A percentile compares a stretch with the other conserved stretches of the same genome.
These are phyloP conservation scores for Ceratosolen fusciceps DNA, from an alignment of 1,140 invertebrate genomes.

Conservation along the genomic window DNA sequence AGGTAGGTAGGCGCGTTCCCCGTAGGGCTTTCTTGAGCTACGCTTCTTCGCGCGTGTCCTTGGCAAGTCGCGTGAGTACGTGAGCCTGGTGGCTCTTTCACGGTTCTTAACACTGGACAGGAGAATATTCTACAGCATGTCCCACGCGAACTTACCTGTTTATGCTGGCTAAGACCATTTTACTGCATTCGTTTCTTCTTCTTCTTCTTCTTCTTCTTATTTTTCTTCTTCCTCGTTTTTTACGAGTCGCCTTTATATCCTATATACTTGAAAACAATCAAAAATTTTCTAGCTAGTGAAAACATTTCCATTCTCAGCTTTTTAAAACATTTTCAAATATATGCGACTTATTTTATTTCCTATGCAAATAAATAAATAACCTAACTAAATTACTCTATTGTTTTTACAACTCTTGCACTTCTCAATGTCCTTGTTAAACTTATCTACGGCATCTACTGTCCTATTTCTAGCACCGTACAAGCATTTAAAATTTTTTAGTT, in stretches of 20 bases:
- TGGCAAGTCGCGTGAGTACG: constrained; percentile 52
- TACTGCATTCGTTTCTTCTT: not conserved
- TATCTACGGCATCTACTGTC: too few relatives aligned
- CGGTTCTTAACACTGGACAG: constrained; percentile 48
- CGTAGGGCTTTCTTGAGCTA: constrained; percentile 50
- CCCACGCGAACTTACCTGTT: constrained; percentile 12
- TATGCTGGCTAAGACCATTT: constrained; percentile 9
- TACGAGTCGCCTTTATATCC: not conserved
- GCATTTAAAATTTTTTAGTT: too few relatives aligned
- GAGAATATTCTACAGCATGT: constrained; percentile 32
- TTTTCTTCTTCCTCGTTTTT: constrained; percentile 29
- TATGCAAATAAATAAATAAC: too few relatives aligned
- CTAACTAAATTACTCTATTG: too few relatives aligned
- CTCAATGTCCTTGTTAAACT: too few relatives aligned
- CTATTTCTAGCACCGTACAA: too few relatives aligned
- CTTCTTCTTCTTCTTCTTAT: constrained; percentile 24
- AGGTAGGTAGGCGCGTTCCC: constrained; percentile 38
- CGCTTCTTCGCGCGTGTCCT: constrained; percentile 53
- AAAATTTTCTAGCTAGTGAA: not conserved
- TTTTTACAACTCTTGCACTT: too few relatives aligned
- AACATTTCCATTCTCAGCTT: too few relatives aligned
- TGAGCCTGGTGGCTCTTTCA: constrained; percentile 43
- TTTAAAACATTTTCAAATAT: too few relatives aligned
- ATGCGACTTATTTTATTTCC: too few relatives aligned
- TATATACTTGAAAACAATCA: not conserved